Conservation (phyloP, 2,113 vertebrate genomes). For the Axis porcinus region DNA sequence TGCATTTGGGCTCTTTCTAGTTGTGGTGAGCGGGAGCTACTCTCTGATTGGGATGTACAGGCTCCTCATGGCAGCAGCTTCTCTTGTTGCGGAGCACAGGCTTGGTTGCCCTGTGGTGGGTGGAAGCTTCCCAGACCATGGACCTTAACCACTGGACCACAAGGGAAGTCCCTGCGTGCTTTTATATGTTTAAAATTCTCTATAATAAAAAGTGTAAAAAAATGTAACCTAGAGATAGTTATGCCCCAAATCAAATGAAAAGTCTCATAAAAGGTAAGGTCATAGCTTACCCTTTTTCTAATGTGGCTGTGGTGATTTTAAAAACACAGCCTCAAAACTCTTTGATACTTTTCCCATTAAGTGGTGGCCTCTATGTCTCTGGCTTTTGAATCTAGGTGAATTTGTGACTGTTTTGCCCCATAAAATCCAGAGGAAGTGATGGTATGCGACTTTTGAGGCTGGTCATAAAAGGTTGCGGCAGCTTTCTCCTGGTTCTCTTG, state of each 20-base stretch:
- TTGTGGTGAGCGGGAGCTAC: fast-evolving
- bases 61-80: background rate
- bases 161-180: background rate
- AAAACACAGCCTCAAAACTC: background rate
- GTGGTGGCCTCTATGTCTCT: background rate
- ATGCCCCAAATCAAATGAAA: background rate
- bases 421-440: background rate
- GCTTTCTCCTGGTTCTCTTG: background rate
- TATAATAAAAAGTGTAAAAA: background rate
- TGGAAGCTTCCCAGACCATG: background rate
- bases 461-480: background rate
- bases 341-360: background rate
- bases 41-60: no score
- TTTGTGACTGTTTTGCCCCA: background rate
- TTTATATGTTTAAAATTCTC: background rate
- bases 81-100: background rate
- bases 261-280: background rate
- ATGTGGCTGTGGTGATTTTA: background rate
- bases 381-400: background rate
- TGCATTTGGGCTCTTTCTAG: background rate
- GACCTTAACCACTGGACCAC: background rate
- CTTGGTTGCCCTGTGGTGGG: background rate
- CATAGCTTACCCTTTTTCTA: background rate
- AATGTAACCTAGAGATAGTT: background rate
- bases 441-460: background rate